phyloP scores from a whole-genome alignment of 2,888 invertebrate genomes.

The Stenotaenia linearis region DNA sequence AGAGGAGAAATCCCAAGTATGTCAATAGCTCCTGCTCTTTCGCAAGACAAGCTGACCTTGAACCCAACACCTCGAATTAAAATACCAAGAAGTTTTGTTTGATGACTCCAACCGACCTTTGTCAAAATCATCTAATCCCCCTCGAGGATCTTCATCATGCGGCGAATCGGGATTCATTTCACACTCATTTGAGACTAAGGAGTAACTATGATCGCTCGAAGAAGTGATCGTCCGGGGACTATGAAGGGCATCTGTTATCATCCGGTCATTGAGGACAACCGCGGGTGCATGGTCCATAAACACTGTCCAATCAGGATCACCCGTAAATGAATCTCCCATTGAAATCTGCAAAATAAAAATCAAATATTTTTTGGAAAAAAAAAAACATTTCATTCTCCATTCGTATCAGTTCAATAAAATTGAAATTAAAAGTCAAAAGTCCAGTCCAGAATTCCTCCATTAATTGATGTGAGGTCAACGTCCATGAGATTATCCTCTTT shows the following conservation, averaged over 20 bases:
- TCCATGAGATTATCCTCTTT: neutral
- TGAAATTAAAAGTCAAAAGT: neutral
- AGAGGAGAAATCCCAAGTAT: neutral
- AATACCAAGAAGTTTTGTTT: neutral
- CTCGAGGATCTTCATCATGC: neutral
- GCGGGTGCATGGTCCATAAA: constrained; percentile 45
- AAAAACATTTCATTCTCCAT: too few species aligned
- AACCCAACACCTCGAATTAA: neutral
- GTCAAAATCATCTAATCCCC: neutral
- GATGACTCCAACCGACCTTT: constrained; percentile 4
- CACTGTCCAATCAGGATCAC: constrained; percentile 45
- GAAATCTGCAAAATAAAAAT: neutral
- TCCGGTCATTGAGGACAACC: constrained; percentile 70
- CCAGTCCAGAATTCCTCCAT: neutral
- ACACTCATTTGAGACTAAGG: constrained; percentile 49
- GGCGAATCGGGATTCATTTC: constrained; percentile 30
- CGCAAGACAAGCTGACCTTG: neutral
- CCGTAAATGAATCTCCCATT: constrained; percentile 36
- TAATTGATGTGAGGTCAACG: neutral
- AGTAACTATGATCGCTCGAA: constrained; percentile 75
- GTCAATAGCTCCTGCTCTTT: neutral
- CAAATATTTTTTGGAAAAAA: neutral
- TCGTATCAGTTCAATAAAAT: neutral
- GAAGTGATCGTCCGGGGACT: constrained; percentile 71
- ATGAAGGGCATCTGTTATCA: constrained; percentile 81